Conservation (phyloP, 2,797 vertebrate genomes). For the Lepus townsendii region DNA sequence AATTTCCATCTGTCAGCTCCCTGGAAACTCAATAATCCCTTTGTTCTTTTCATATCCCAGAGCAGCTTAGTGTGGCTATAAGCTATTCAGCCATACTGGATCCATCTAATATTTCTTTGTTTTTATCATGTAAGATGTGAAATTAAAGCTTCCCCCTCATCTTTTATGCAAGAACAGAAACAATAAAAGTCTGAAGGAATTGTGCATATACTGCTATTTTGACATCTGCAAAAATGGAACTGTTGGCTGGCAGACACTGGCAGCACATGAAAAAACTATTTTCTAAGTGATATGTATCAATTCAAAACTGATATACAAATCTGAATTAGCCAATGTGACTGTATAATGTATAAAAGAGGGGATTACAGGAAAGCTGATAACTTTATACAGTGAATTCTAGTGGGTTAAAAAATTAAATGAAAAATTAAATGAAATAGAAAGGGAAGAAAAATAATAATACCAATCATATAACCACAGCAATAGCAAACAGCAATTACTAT, state of each 20-base stretch:
- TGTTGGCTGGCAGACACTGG: neutral
- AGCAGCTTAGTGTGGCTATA: too few relatives aligned
- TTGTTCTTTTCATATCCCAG: too few relatives aligned
- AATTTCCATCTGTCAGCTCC: too few relatives aligned
- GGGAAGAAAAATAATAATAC: neutral
- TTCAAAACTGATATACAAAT: neutral
- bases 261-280: neutral
- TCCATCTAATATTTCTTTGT: neutral
- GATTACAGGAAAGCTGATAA: neutral
- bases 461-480: neutral
- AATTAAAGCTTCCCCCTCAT: neutral
- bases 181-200: conserved; percentile 24
- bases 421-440: conserved; percentile 2
- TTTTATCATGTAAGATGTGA: conserved; percentile 5
- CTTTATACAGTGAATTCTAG: neutral
- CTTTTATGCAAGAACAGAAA: conserved; percentile 37
- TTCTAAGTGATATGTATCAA: neutral
- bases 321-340: neutral
- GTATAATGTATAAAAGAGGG: neutral
- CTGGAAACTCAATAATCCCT: too few relatives aligned
- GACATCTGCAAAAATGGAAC: conserved; percentile 6
- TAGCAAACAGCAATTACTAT: conserved; percentile 6
- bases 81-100: too few relatives aligned
- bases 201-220: neutral
- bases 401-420: conserved; percentile 2